Evolutionary conservation across 1,140 invertebrate species (phyloP).

Genomic region (Chelonus insularis): DNA sequence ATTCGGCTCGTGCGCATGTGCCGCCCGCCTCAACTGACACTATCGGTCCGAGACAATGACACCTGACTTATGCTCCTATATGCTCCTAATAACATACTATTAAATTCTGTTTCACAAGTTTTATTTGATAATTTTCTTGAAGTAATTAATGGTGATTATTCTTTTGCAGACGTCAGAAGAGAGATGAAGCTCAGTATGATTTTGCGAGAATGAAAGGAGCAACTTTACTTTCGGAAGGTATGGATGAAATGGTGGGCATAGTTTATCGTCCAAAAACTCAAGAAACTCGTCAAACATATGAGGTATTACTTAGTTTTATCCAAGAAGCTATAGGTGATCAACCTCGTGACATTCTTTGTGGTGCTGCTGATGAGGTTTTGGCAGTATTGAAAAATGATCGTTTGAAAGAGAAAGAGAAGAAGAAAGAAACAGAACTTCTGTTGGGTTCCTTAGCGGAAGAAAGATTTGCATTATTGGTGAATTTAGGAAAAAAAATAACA

Average conservation of each 20-base stretch:
- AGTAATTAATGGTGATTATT: slow-evolving; percentile 21
- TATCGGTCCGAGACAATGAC: too few relatives aligned
- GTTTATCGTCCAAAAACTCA: slow-evolving; percentile 96
- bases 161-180: slow-evolving; percentile 72
- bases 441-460: slow-evolving; percentile 90
- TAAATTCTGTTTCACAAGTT: too few relatives aligned
- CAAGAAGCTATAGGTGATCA: slow-evolving; percentile 98
- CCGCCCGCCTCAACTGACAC: too few relatives aligned
- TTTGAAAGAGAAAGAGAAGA: slow-evolving; percentile 91
- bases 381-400: slow-evolving; percentile 94
- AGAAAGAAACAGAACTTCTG: slow-evolving; percentile 87
- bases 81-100: too few relatives aligned
- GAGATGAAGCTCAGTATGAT: slow-evolving; percentile 91
- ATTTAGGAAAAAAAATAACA: slow-evolving; percentile 57
- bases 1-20: too few relatives aligned
- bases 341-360: slow-evolving; percentile 94
- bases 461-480: slow-evolving; percentile 77
- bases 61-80: too few relatives aligned
- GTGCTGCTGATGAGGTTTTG: slow-evolving; percentile 97
- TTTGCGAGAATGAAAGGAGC: slow-evolving; percentile 88
- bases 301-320: slow-evolving; percentile 93
- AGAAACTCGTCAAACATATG: slow-evolving; percentile 96
- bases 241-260: slow-evolving; percentile 92
- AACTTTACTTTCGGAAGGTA: slow-evolving; percentile 82
- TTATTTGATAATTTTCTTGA: too few relatives aligned